Conservation (phyloP, 2,888 invertebrate genomes). For the Syrphus vitripennis region DNA sequence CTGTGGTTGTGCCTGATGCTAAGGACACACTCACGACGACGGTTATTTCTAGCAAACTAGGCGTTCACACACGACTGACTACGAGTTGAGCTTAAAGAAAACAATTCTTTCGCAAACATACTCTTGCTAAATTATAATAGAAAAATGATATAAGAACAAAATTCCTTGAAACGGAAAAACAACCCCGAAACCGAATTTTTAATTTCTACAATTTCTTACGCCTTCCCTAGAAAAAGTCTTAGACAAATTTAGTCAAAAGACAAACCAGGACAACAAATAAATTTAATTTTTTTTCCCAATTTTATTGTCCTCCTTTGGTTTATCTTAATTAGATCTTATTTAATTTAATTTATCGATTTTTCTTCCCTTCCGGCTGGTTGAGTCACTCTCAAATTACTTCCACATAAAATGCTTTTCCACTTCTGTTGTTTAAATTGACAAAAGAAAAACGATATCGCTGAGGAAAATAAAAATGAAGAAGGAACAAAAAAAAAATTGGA, state of each 20-base stretch:
- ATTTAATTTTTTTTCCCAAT: neutral
- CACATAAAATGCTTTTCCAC: slow-evolving; percentile 24
- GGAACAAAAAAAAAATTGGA: neutral
- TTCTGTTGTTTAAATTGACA: slow-evolving; percentile 10
- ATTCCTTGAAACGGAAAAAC: neutral
- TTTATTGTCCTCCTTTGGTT: neutral
- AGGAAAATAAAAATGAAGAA: neutral
- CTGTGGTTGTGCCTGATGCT: neutral
- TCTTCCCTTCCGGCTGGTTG: neutral
- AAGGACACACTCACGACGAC: neutral
- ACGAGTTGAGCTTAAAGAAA: neutral
- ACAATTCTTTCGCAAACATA: neutral
- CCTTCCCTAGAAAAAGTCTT: neutral
- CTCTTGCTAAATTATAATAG: neutral
- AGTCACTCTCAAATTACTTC: neutral
- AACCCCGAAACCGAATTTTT: slow-evolving; percentile 23
- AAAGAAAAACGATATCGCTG: slow-evolving; percentile 9
- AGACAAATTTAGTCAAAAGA: slow-evolving; percentile 31
- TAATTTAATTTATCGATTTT: slow-evolving; percentile 38
- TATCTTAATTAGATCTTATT: slow-evolving; percentile 15
- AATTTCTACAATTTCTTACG: slow-evolving; percentile 33
- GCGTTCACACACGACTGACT: slow-evolving; percentile 12
- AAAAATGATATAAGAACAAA: neutral
- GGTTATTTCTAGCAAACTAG: neutral
- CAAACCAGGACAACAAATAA: slow-evolving; percentile 18